Conservation (phyloP, 2,888 invertebrate genomes). For the Drosophila mimica region DNA sequence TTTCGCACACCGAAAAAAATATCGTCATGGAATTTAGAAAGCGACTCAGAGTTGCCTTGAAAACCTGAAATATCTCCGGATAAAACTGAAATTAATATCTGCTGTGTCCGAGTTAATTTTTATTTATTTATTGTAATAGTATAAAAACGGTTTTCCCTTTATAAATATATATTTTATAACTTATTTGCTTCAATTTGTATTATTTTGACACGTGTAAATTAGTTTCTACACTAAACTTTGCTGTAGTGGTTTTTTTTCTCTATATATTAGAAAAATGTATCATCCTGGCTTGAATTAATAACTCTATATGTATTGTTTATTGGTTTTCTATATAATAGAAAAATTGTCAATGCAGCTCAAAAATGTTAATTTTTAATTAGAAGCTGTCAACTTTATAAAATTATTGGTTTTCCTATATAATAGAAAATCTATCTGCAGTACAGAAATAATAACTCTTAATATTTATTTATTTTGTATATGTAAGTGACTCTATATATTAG, state of each 20-base stretch:
- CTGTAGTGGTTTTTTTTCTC: no score
- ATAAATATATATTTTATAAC: neutral
- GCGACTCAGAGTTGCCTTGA: neutral
- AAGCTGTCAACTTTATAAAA: neutral
- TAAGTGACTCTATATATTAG: neutral
- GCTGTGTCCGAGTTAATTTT: neutral
- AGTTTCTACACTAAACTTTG: neutral
- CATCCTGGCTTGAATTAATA: no score
- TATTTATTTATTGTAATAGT: neutral
- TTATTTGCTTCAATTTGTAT: neutral
- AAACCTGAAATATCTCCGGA: neutral
- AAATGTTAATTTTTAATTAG: no score
- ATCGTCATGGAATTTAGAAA: neutral
- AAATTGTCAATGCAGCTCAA: no score
- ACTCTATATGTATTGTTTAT: no score
- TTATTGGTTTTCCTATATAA: neutral
- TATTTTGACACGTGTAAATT: neutral
- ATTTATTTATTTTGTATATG: neutral
- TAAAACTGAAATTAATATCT: neutral
- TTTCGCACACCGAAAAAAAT: constrained; percentile 7
- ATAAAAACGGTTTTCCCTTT: neutral
- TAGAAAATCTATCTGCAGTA: neutral
- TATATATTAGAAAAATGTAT: no score
- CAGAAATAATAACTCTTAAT: neutral
- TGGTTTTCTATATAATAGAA: neutral